These are phyloP conservation scores for Parthenolecanium corni DNA, from an alignment of 2,888 invertebrate species.

Conservation along the genomic window DNA sequence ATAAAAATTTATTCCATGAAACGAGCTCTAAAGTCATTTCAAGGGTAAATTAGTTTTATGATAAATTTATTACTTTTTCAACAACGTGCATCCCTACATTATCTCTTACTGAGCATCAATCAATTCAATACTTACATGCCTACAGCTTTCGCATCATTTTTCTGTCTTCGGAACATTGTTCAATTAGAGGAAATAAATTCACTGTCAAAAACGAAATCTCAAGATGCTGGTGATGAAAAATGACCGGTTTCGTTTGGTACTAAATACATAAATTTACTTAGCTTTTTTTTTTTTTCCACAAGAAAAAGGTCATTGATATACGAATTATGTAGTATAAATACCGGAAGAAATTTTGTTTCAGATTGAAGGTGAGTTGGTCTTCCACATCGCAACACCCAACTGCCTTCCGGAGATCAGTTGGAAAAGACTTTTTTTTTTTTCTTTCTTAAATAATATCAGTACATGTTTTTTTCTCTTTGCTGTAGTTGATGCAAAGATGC, in stretches of 20 bases:
- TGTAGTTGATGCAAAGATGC: slow-evolving; percentile 7
- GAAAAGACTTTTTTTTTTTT: slow-evolving; percentile 1
- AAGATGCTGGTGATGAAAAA: background rate
- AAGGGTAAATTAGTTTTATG: too few relatives aligned
- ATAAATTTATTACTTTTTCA: too few relatives aligned
- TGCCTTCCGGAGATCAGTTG: slow-evolving; percentile 17
- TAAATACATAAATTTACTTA: too few relatives aligned
- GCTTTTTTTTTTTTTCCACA: too few relatives aligned
- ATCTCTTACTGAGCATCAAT: too few relatives aligned
- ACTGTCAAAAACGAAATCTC: background rate
- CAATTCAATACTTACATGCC: too few relatives aligned
- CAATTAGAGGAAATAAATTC: too few relatives aligned
- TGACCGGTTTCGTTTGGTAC: slow-evolving; percentile 8
- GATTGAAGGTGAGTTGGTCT: slow-evolving; percentile 26
- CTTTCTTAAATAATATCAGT: background rate
- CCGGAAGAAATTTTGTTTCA: slow-evolving; percentile 8
- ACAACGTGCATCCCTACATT: too few relatives aligned
- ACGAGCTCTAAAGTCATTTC: too few relatives aligned
- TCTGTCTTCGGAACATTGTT: too few relatives aligned
- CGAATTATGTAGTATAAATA: background rate
- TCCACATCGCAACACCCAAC: background rate
- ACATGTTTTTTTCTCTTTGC: slow-evolving; percentile 1
- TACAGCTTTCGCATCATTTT: too few relatives aligned
- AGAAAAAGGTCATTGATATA: background rate
- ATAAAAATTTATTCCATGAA: too few relatives aligned